These are phyloP conservation scores for Sciurus vulgaris DNA, from an alignment of 2,797 vertebrate genomes.

Conservation along the genomic window DNA sequence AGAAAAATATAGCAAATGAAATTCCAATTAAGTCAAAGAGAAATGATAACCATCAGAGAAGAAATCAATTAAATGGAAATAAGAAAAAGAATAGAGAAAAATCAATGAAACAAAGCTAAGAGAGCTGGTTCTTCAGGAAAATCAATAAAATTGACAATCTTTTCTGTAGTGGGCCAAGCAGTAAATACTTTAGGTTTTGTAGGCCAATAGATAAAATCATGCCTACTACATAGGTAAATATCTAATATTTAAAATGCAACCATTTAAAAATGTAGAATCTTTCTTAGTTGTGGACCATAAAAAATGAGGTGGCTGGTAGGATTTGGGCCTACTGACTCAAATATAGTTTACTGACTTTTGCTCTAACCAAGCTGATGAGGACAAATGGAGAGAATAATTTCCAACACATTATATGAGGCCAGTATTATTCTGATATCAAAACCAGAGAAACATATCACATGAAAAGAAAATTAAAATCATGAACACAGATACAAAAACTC, in stretches of 20 bases:
- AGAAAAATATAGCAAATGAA: neutral
- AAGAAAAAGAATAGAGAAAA: neutral
- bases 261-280: neutral
- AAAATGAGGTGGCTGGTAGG: neutral
- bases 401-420: neutral
- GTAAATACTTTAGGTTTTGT: slow-evolving; percentile 3
- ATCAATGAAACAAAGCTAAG: neutral
- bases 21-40: neutral
- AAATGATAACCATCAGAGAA: neutral
- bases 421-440: neutral
- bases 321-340: neutral
- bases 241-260: neutral
- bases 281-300: neutral
- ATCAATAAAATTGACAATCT: neutral
- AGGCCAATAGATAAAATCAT: neutral
- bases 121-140: neutral
- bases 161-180: neutral
- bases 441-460: neutral
- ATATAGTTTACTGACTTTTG: neutral
- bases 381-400: neutral
- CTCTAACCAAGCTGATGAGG: neutral
- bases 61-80: neutral
- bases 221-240: neutral
- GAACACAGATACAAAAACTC: neutral
- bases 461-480: neutral